Evolutionary conservation across 1,140 invertebrate genomes (phyloP), one percentile per base, ranked within the genome.

Genomic region (Platyura marginata): DNA sequence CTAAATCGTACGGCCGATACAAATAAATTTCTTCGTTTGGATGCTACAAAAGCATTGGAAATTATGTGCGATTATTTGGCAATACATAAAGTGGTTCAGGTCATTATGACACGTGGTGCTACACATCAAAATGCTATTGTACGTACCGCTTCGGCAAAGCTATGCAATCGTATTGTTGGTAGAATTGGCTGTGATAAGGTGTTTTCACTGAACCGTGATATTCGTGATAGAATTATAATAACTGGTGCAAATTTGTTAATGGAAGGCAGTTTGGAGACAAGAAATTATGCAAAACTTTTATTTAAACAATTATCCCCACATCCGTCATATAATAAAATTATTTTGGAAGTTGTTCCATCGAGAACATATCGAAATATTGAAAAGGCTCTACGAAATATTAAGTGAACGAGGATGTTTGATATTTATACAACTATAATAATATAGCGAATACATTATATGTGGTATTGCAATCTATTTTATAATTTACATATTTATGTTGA

Each of bases 1-100:
- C 63, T 97, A 15, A 77, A 85, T 46, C 78, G 90, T 49, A 85
- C 84, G 32, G 85, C 86, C 0, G 92, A 96, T 55, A 93, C 87
- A 2, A 94, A 93, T 59, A 79, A 79, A 49, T 97, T 96, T 56
- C 68, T 96, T 20, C 68, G 89, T 32, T 81, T 79, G 15, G 91
- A 95, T 60, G 80, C 86, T 10, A 80, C 84, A 15, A 65, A 69
- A n/a, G 82, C 89, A 18, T 54, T 97, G 22, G 77, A 80, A 48
- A 65, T 71, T 5, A 81, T 95, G 73, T 72, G 87, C 22, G 76
- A 82, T 38, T 71, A 75, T 53, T 54, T 81, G 33, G 71, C 64
- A 46, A 73, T 69, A 34, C 59, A 62, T 21, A 74, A 74, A 42
- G 48, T 59, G 10, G 35, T 59, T 1, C 57, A 59, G 41, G 68